Evolutionary conservation across 2,113 vertebrate species (phyloP).

Genomic region (Propithecus coquereli): DNA sequence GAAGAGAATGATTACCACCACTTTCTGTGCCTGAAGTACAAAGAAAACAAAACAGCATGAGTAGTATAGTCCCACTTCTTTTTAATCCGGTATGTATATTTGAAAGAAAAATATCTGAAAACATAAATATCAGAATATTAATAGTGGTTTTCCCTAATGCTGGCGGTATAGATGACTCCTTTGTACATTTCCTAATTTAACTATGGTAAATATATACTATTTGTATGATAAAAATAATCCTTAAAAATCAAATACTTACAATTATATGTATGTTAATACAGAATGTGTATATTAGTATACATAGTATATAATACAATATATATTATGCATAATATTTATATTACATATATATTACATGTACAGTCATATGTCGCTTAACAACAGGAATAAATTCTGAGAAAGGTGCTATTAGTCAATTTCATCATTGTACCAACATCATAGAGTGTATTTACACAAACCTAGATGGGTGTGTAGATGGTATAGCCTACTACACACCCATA

Average conservation of each 20-base stretch:
- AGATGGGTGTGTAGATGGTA: neutral
- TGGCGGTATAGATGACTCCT: neutral
- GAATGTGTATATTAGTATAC: neutral
- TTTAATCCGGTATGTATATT: neutral
- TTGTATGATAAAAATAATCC: neutral
- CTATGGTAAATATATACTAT: neutral
- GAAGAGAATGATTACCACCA: neutral
- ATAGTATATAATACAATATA: neutral
- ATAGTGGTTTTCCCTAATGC: neutral
- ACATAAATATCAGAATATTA: neutral
- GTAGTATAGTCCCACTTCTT: neutral
- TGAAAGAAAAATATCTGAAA: neutral
- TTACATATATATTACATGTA: neutral
- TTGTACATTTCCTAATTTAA: neutral
- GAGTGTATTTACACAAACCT: neutral
- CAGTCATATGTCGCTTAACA: neutral
- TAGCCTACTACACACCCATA: neutral
- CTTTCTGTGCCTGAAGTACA: neutral
- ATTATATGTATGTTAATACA: neutral
- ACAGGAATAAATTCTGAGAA: neutral
- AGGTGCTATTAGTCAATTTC: neutral
- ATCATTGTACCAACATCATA: neutral
- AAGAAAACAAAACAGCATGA: neutral
- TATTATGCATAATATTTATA: neutral
- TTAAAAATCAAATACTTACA: neutral